Base-by-base conservation (phyloP, 2,797 vertebrate genomes). In the Acipenser transmontanus region DNA sequence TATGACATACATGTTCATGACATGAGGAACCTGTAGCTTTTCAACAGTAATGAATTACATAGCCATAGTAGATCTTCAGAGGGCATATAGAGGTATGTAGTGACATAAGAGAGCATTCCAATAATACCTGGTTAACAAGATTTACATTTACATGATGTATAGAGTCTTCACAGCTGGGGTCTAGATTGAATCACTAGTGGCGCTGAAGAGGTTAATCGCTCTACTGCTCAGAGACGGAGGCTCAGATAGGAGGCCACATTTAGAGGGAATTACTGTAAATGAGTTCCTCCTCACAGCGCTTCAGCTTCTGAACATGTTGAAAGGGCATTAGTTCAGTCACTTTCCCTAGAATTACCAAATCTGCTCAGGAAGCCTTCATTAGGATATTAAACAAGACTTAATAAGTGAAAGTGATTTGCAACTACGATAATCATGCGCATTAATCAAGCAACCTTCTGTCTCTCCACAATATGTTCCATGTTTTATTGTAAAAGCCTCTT, bases 371-470 rank as follows among this genome's bases (percentile, higher is more conserved):
- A 94, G 91, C 88, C 93, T 93, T 98, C 95, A 96, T 98, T 97
- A 96, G 89, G 94, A 95, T 97, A 98, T 97, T 97, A 98, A 96
- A 96, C 92, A 94, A 93, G 94, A 96, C 93, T 96, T 98, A 97
- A 97, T 98, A 97, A 97, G 93, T 93, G 96, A 95, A 93, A 97
- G 95, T 96, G 95, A 96, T 97, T 95, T 96, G 93, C 95, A 95
- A 94, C 80, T 79, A 92, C 94, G 95, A 96, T 97, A 94, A 98
- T 98, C 93, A 78, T 85, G 87, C 67, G 88, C 93, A 96, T 98
- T 97, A 97, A 97, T 97, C 94, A 97, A 95, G 92, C 88, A 84
- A 83, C 93, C 92, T 94, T 94, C 94, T 93, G 91, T 90, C 92
- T 87, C 80, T 65, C 81, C 78, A 88, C 93, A 95, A 95, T 94